These are phyloP conservation scores for Thalpophila matura DNA, from an alignment of 2,888 invertebrate genomes.

Conservation along the genomic window DNA sequence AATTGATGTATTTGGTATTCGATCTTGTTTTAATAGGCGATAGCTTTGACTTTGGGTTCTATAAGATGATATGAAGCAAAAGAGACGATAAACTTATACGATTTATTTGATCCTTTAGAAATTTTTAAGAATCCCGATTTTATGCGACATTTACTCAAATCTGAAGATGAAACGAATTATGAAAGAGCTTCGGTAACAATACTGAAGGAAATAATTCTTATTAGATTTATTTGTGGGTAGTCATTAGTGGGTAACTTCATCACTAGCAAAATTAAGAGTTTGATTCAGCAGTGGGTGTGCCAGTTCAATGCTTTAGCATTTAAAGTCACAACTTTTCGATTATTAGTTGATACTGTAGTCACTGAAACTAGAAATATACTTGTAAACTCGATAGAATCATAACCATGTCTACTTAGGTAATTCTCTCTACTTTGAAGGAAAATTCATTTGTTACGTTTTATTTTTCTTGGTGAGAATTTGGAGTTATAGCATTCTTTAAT, in stretches of 20 bases:
- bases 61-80: conserved; percentile 9
- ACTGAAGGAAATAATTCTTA: too few relatives aligned
- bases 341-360: not conserved
- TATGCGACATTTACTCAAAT: not conserved
- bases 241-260: too few relatives aligned
- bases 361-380: not conserved
- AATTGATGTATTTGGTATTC: conserved; percentile 51
- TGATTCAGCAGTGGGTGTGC: not conserved
- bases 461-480: not conserved
- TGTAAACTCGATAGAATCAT: not conserved
- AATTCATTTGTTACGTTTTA: too few relatives aligned
- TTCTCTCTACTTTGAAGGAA: too few relatives aligned
- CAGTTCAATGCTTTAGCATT: not conserved
- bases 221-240: too few relatives aligned
- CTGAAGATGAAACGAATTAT: not conserved
- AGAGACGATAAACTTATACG: not conserved
- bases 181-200: not conserved
- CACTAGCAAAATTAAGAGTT: too few relatives aligned
- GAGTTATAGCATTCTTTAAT: not conserved
- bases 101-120: not conserved
- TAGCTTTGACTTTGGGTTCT: conserved; percentile 30
- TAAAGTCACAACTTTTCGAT: not conserved
- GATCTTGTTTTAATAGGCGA: conserved; percentile 42
- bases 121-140: not conserved
- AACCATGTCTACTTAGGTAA: not conserved